Base-by-base conservation (phyloP, 2,888 invertebrate species). In the Lithosia quadra region DNA sequence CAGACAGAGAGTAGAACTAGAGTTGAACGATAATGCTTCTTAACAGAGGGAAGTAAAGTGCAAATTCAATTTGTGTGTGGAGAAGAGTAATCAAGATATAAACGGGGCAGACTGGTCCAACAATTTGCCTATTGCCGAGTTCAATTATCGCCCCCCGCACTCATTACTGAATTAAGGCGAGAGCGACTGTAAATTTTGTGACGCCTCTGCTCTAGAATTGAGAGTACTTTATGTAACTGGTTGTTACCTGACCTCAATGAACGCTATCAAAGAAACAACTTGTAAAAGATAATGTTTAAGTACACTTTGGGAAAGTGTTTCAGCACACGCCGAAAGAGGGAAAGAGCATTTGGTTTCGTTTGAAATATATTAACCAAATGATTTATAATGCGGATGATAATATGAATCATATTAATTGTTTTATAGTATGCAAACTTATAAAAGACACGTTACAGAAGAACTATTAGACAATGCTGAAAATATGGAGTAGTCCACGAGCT, bases 131-230 rank as follows among this genome's bases (percentile, higher is more conserved):
- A 94, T 95, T 94, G 93, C 89, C 85, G 92, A 88, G 89, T 90
- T 90, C 92, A 94, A 94, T 95, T 94, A 94, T 94, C 93, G 93
- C 95, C 94, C 95, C 92, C 94, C 91, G 93, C 93, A 90, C 92
- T 92, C 89, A 93, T 94, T 94, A 93, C 92, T 90, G 94, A 90
- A 93, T 95, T 94, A 94, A 93, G 90, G 88, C 91, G 90, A 89
- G 90, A 92, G 89, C 86, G 88, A 88, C 91, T 86, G 88, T 89
- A 90, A 89, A 92, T 90, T 93, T 86, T 84, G 90, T 88, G 90
- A 92, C 94, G 93, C 93, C 91, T 91, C 88, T 90, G 88, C 89
- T 87, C 80, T 79, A 84, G 86, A 89, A 90, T 90, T 87, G 88
- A 83, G 80, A 85, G 86, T 85, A 86, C 76, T 87, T 86, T 82